These are phyloP conservation scores for Regulus satrapa DNA, from an alignment of 2,113 vertebrate genomes.

Conservation along the genomic window DNA sequence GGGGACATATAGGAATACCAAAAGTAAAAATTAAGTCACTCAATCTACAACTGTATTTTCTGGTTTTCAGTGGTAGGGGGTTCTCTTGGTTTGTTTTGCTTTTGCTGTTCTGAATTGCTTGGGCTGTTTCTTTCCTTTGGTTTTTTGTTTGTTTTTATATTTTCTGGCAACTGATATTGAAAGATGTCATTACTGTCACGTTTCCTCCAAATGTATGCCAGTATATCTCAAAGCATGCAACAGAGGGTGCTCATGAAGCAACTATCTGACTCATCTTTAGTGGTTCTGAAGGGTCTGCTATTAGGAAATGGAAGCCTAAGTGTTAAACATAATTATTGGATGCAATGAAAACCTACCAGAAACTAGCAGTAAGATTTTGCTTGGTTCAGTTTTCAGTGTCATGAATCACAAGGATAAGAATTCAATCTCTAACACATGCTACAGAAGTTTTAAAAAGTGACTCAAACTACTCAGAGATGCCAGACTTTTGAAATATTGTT, in stretches of 20 bases:
- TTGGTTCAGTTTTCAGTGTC: conserved; percentile 19
- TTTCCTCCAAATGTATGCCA: not conserved
- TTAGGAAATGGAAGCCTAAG: not conserved
- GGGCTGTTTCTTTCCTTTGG: rapidly evolving
- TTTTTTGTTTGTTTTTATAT: not conserved
- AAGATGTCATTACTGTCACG: not conserved
- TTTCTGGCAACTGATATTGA: not conserved
- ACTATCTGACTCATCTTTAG: not conserved
- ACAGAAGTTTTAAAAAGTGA: conserved; percentile 10
- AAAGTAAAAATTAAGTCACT: not conserved
- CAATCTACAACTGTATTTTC: rapidly evolving
- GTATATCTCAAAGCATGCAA: not conserved
- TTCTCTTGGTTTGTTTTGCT: not conserved
- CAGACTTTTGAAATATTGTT: conserved; percentile 24
- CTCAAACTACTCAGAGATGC: not conserved
- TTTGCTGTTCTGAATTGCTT: not conserved
- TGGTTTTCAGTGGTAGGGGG: not conserved
- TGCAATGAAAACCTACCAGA: not conserved
- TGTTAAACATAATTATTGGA: not conserved
- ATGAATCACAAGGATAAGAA: conserved; percentile 10
- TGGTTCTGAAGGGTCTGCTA: not conserved
- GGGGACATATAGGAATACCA: not conserved
- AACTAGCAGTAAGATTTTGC: not conserved
- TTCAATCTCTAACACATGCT: conserved; percentile 20
- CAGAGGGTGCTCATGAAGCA: not conserved